Conservation (phyloP, 1,140 invertebrate genomes). For the Aphis gossypii region DNA sequence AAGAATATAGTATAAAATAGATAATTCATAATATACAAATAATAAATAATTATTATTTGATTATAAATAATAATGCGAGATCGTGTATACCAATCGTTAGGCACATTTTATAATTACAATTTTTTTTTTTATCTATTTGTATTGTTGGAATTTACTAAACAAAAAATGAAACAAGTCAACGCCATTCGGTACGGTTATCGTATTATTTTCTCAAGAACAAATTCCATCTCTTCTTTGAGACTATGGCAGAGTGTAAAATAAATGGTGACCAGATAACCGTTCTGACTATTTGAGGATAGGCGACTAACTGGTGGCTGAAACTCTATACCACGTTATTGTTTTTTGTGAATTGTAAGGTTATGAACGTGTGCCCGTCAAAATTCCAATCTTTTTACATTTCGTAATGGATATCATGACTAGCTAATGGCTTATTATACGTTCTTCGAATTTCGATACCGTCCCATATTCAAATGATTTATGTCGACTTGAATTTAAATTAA, state of each 20-base stretch:
- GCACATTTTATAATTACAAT: neutral
- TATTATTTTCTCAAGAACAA: neutral
- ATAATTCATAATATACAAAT: neutral
- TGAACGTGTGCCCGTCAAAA: neutral
- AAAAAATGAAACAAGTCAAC: neutral
- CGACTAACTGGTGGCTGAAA: neutral
- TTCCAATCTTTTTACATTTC: neutral
- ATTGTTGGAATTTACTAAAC: neutral
- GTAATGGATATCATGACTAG: neutral
- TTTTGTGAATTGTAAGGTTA: neutral
- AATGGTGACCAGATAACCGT: neutral
- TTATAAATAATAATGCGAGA: neutral
- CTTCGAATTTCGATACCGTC: neutral
- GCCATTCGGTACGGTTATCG: neutral
- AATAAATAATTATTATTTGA: neutral
- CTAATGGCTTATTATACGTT: neutral
- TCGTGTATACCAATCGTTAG: neutral
- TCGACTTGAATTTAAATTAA: conserved; percentile 13
- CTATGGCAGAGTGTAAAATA: neutral
- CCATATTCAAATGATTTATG: neutral
- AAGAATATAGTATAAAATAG: neutral
- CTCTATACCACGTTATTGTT: neutral
- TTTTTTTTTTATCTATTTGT: neutral
- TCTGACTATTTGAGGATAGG: neutral
- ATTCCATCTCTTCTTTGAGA: neutral